Base-by-base conservation (phyloP, 2,797 vertebrate genomes). In the Cossypha caffra region DNA sequence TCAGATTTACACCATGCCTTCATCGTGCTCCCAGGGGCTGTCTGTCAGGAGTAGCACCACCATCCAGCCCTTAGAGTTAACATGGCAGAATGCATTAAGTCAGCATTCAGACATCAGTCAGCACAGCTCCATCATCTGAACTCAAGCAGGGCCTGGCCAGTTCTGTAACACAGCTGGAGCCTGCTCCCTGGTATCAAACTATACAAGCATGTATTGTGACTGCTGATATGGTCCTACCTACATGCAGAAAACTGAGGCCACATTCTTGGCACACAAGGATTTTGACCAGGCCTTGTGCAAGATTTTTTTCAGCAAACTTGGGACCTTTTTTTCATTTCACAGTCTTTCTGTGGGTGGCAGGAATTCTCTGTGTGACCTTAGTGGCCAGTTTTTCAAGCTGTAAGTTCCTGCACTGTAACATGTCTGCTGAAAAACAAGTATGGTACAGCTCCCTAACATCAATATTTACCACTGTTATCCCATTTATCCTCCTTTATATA, bases 391-490 rank as follows among this genome's bases (percentile, higher is more conserved):
- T 93, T 58, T 80, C 57, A 62, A 88, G 64, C 68, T 92, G 43
- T 58, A 80, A 51, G 40, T 84, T 72, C 66, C 72, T 91, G 48
- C 37, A 33, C n/a, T 54, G 14, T 68, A 80, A 79, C 37, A 58
- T 1, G 37, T 71, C 87, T 83, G 68, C 88, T 91, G 89, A 78
- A 84, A 95, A 96, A 52, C 87, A 94, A 90, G 55, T 24, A 62
- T 37, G 4, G 42, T 59, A 94, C 43, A 94, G 79, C 87, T 83
- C 59, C 52, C 82, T 83, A 80, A 62, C 1, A 11, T 91, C 89
- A 93, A 57, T 93, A 91, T 96, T 95, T 95, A 75, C 85, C 8
- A 1, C 5, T 75, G 58, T 75, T 93, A 88, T 81, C 73, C 87
- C 59, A 54, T 80, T 93, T 90, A 62, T 86, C 87, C 73, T 95